Percentiles rank a stretch among this genome's conserved stretches.
These are phyloP conservation scores for Capitulum mitella DNA, from an alignment of 2,888 invertebrate genomes.

Conservation along the genomic window DNA sequence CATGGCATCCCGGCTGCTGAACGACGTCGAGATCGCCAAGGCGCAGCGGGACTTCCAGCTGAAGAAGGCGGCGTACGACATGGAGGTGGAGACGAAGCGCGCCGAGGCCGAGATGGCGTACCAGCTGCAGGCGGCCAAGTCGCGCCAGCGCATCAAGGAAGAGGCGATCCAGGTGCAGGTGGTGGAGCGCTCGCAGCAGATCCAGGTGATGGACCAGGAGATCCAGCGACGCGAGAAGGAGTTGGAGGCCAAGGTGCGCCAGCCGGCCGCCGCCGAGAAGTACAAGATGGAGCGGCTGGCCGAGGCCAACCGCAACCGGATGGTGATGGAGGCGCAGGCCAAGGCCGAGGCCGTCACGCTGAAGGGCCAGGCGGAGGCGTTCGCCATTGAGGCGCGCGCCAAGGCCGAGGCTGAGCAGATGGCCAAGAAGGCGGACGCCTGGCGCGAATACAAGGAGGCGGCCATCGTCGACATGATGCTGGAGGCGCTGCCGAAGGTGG, in stretches of 20 bases:
- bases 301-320: constrained; percentile 78
- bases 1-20: constrained; percentile 86
- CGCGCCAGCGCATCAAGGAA: constrained; percentile 89
- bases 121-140: constrained; percentile 88
- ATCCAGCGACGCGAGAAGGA: constrained; percentile 84
- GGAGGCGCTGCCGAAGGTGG: constrained; percentile 88
- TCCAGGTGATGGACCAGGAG: constrained; percentile 75
- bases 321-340: constrained; percentile 91
- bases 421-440: constrained; percentile 94
- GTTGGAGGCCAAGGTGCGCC: constrained; percentile 82
- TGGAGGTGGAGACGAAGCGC: constrained; percentile 58
- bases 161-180: constrained; percentile 81
- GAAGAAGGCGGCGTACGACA: constrained; percentile 94
- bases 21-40: constrained; percentile 96
- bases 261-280: constrained; percentile 95
- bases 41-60: constrained; percentile 93
- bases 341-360: constrained; percentile 82
- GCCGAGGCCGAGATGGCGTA: constrained; percentile 92
- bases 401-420: constrained; percentile 95
- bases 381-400: constrained; percentile 87
- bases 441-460: constrained; percentile 90
- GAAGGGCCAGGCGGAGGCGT: constrained; percentile 68
- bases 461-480: constrained; percentile 96
- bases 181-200: constrained; percentile 85
- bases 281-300: constrained; percentile 81